Conservation (phyloP, 2,113 vertebrate species). For the Hippolais icterina region DNA sequence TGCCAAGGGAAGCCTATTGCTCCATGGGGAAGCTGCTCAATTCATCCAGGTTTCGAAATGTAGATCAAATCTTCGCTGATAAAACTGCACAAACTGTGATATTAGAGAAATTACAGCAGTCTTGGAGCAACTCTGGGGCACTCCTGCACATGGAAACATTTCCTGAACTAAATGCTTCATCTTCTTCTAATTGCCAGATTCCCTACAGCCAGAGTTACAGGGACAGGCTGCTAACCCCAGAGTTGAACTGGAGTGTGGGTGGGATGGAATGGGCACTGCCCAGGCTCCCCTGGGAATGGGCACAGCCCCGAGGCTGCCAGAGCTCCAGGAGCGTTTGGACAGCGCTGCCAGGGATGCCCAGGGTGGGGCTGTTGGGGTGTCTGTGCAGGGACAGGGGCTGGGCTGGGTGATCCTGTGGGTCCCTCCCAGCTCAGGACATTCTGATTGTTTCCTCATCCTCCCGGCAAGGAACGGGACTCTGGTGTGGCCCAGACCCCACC, state of each 20-base stretch:
- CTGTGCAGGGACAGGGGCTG: fast-evolving
- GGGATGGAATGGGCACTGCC: neutral
- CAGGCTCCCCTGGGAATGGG: neutral
- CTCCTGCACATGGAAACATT: fast-evolving
- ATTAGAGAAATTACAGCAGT: neutral
- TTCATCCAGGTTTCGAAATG: neutral
- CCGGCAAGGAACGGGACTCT: neutral
- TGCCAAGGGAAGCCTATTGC: neutral
- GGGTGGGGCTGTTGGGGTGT: neutral
- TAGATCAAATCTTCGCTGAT: neutral
- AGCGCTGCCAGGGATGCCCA: neutral
- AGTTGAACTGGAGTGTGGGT: neutral
- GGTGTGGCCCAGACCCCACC: neutral
- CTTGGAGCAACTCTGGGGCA: neutral
- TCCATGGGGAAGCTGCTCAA: neutral
- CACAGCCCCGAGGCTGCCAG: neutral
- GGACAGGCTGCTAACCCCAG: neutral
- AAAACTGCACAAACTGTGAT: neutral
- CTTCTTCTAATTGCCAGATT: neutral
- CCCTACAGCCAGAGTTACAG: neutral
- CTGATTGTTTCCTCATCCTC: neutral
- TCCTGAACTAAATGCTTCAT: neutral
- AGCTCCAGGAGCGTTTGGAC: neutral
- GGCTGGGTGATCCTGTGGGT: fast-evolving
- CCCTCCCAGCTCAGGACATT: neutral